phyloP scores from a whole-genome alignment of 64 coral and sea anemone species.

The Acropora yongei region DNA sequence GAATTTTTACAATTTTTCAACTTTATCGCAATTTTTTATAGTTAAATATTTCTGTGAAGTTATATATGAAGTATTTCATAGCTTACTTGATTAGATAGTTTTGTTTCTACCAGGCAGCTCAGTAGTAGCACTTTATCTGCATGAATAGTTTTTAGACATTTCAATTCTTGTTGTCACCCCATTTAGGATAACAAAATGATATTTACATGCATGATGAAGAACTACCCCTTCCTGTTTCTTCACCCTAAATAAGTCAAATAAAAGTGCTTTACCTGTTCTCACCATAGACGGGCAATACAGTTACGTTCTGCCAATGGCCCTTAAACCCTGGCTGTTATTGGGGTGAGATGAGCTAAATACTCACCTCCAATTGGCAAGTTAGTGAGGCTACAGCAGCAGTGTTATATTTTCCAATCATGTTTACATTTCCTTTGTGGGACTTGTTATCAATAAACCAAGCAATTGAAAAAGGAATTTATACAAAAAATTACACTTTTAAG shows the following conservation, averaged over 20 bases:
- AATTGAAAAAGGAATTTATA: no score
- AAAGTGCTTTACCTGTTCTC: neutral
- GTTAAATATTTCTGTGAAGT: no score
- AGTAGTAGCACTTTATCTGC: neutral
- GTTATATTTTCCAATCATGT: neutral
- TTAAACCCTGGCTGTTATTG: neutral
- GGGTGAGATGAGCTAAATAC: neutral
- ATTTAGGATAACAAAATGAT: neutral
- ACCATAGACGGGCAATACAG: neutral
- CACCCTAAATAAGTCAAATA: neutral
- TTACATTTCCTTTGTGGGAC: neutral
- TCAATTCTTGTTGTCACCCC: neutral
- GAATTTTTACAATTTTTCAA: no score
- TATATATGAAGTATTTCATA: no score
- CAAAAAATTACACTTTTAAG: no score
- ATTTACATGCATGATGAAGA: neutral
- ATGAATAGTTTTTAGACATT: neutral
- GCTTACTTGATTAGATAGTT: no score
- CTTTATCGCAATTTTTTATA: no score
- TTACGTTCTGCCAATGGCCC: neutral
- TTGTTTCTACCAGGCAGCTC: neutral
- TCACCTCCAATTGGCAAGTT: neutral
- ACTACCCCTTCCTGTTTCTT: neutral
- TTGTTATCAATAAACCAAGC: neutral
- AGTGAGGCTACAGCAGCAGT: neutral